These are phyloP conservation scores for Bibio marci DNA, from an alignment of 2,888 invertebrate genomes.

Conservation along the genomic window DNA sequence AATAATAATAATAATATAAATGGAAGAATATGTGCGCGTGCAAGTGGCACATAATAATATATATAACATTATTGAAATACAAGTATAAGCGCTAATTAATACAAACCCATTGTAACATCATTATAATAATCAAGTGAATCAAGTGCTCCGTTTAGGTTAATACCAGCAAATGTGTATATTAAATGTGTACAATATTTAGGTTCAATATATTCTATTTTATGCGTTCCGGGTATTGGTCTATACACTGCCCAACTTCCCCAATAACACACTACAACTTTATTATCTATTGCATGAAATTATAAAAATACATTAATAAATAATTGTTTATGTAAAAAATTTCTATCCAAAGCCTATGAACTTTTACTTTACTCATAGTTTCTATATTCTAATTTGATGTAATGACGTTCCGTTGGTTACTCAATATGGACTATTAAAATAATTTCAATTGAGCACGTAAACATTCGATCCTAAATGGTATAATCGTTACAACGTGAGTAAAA, in stretches of 20 bases:
- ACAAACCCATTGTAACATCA: slow-evolving; percentile 23
- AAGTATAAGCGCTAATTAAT: not conserved
- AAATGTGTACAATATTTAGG: slow-evolving; percentile 34
- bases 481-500: too few relatives aligned
- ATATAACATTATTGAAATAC: not conserved
- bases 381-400: slow-evolving; percentile 21
- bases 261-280: slow-evolving; percentile 30
- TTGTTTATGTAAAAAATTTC: too few relatives aligned
- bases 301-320: too few relatives aligned
- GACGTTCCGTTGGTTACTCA: too few relatives aligned
- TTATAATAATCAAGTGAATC: slow-evolving; percentile 25
- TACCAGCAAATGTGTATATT: slow-evolving; percentile 34
- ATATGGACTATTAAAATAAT: too few relatives aligned
- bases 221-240: slow-evolving; percentile 25
- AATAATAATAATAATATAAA: not conserved
- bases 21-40: not conserved
- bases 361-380: too few relatives aligned
- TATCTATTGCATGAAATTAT: too few relatives aligned
- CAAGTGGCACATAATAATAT: not conserved
- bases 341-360: too few relatives aligned
- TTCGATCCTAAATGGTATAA: too few relatives aligned
- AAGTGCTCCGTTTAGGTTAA: slow-evolving; percentile 27
- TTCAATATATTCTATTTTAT: slow-evolving; percentile 28
- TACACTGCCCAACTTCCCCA: slow-evolving; percentile 33
- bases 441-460: too few relatives aligned